These are phyloP conservation scores for Sycophaga agraensis DNA, from an alignment of 1,140 invertebrate species.

Conservation along the genomic window DNA sequence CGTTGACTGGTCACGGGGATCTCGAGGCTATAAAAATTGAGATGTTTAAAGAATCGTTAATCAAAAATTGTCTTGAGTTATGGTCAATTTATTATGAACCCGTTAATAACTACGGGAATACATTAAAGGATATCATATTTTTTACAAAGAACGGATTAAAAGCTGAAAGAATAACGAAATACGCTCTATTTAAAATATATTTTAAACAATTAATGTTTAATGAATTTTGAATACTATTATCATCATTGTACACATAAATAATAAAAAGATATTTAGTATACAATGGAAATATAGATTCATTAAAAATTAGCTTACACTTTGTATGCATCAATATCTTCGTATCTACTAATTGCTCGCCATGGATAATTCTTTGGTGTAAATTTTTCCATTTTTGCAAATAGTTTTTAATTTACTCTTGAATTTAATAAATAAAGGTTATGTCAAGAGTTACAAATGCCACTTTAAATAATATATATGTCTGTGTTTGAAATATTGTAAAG, in stretches of 20 bases:
- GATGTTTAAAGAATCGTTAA: neutral
- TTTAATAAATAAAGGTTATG: too few species aligned
- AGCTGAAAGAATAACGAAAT: too few species aligned
- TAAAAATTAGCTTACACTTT: slow-evolving; percentile 60
- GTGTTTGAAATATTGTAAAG: too few species aligned
- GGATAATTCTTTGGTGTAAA: slow-evolving; percentile 66
- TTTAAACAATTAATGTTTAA: too few species aligned
- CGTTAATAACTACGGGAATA: neutral
- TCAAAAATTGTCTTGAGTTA: neutral
- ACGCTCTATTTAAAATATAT: too few species aligned
- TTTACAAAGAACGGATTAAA: too few species aligned
- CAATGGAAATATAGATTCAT: too few species aligned
- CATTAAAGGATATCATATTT: neutral
- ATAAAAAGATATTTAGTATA: too few species aligned
- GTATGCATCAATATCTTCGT: slow-evolving; percentile 69
- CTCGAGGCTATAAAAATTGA: slow-evolving; percentile 57
- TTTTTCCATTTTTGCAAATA: slow-evolving; percentile 1
- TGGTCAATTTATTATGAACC: neutral
- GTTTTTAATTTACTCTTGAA: too few species aligned
- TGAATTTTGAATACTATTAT: too few species aligned
- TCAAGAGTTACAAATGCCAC: neutral
- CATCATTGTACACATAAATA: too few species aligned
- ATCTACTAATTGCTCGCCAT: slow-evolving; percentile 75
- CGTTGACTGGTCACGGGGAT: slow-evolving; percentile 71
- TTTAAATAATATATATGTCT: too few species aligned